Base-by-base conservation (phyloP, 2,888 invertebrate genomes). In the Acleris holmiana region DNA sequence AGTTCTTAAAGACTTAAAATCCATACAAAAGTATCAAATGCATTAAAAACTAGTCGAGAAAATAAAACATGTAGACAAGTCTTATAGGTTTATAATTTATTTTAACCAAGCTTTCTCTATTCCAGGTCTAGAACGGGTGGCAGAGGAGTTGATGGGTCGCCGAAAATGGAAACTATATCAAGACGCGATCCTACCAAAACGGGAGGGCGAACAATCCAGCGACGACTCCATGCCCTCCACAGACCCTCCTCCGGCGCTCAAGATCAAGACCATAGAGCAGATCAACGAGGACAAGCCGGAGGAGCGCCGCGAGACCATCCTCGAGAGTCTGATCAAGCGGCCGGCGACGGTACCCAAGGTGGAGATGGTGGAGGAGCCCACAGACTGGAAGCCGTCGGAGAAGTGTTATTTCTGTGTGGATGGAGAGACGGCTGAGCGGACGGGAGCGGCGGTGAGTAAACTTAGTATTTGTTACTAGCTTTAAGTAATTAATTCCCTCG, bases 111-210 rank as follows among this genome's bases (percentile, higher is more conserved):
- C 0, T 35, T 69, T 63, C 51, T 50, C 59, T 69, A 66, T 87
- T 94, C 62, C 93, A 97, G 97, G 97, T 95, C 95, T 97, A 96
- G 97, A 97, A 96, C 96, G 97, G 94, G 96, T 97, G 94, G 97
- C 97, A 94, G 97, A 97, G 94, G 97, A 97, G 96, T 97, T 97
- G 95, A 97, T 97, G 97, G 97, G 97, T 94, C 96, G 97, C 94
- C 96, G 97, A 96, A 97, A 96, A 97, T 97, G 97, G 97, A 97
- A 97, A 95, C 95, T 96, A 94, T 97, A 97, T 93, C 97, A 97
- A 95, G 97, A 97, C 94, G 93, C 93, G 78, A 89, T 94, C 89
- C 84, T 91, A 79, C 89, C 90, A 81, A 88, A 87, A 78, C 84
- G 87, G 79, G 91, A 91, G 71, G 88, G 79, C 73, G 89, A 88